Percentiles rank a stretch among this genome's conserved stretches.
phyloP scores from a whole-genome alignment of 2,888 invertebrate genomes.

The Adelognathus sp. region DNA sequence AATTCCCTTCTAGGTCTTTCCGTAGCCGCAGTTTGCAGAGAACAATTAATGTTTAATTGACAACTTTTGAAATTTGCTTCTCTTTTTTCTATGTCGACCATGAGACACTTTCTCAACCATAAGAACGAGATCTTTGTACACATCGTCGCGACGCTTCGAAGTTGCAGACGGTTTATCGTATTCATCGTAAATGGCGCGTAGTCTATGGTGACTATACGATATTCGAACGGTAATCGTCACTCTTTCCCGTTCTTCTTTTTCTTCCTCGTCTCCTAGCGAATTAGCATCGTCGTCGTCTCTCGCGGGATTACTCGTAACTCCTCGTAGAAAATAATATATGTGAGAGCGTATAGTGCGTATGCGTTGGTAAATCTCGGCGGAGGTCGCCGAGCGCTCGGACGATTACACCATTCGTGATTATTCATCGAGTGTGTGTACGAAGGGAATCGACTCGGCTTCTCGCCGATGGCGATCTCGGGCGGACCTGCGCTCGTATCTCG shows the following conservation, averaged over 20 bases:
- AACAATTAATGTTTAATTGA: neutral
- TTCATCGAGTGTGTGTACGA: slow-evolving; percentile 19
- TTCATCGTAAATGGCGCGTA: neutral
- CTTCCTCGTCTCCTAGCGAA: neutral
- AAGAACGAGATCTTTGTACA: slow-evolving; percentile 17
- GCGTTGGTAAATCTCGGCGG: slow-evolving; percentile 6
- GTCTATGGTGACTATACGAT: neutral
- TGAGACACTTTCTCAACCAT: slow-evolving; percentile 3
- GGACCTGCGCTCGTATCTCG: neutral
- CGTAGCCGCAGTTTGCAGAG: too few relatives aligned
- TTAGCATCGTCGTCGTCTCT: slow-evolving; percentile 32
- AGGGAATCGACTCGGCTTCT: neutral
- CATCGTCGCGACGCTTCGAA: neutral
- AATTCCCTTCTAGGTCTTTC: too few relatives aligned
- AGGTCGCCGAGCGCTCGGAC: slow-evolving; percentile 6
- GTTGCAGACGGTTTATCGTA: neutral
- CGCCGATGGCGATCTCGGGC: neutral
- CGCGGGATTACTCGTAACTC: neutral
- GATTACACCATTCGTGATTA: slow-evolving; percentile 31
- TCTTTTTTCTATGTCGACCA: neutral
- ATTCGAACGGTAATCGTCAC: slow-evolving; percentile 17
- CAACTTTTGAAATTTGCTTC: neutral
- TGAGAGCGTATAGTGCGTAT: neutral
- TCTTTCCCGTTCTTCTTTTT: neutral
- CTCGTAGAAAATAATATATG: slow-evolving; percentile 38